A percentile compares a stretch with the other conserved stretches of the same genome.
Conservation (phyloP, 2,113 vertebrate species). For the Entosphenus tridentatus region DNA sequence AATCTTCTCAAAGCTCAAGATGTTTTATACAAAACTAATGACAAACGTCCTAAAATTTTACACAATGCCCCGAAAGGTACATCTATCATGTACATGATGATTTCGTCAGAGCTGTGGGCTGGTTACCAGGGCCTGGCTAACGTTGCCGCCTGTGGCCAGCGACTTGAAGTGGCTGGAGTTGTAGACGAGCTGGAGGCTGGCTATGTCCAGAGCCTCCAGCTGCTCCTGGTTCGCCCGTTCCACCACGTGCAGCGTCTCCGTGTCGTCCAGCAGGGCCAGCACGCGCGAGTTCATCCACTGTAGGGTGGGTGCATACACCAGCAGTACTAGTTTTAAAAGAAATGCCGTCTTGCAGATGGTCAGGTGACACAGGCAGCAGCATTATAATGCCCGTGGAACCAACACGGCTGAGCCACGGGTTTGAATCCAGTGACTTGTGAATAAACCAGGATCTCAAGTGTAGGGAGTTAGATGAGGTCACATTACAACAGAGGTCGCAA, state of each 20-base stretch:
- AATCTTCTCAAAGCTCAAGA: no score
- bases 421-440: no score
- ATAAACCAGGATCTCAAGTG: no score
- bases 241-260: slow-evolving; percentile 71
- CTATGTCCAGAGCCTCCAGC: slow-evolving; percentile 60
- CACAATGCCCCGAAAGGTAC: no score
- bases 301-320: slow-evolving; percentile 9
- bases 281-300: slow-evolving; percentile 92
- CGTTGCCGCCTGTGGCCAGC: slow-evolving; percentile 75
- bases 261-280: slow-evolving; percentile 60
- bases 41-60: no score
- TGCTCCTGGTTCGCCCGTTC: slow-evolving; percentile 74
- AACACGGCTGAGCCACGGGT: no score
- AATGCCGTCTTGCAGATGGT: neutral
- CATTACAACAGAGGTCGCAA: no score
- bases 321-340: neutral
- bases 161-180: slow-evolving; percentile 98
- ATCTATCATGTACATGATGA: no score
- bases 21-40: no score
- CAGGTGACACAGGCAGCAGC: neutral
- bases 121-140: slow-evolving; percentile 75
- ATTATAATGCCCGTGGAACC: no score
- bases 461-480: no score
- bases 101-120: no score
- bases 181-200: slow-evolving; percentile 77